Conservation (phyloP, 2,888 invertebrate genomes). For the Monochamus alternatus region DNA sequence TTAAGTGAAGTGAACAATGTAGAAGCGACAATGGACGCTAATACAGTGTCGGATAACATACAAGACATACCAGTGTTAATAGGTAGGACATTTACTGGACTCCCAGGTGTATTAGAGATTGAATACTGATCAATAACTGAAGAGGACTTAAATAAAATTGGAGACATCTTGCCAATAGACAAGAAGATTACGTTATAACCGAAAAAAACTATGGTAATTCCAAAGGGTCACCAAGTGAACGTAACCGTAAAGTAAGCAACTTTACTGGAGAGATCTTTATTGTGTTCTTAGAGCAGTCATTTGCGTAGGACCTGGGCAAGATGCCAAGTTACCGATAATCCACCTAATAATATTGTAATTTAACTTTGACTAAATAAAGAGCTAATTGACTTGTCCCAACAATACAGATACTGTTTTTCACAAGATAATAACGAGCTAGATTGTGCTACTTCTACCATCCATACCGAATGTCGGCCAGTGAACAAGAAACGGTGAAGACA, state of each 20-base stretch:
- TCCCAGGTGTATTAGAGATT: conserved; percentile 21
- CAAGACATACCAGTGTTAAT: conserved; percentile 37
- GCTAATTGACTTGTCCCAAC: conserved; percentile 8
- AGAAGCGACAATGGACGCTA: conserved; percentile 22
- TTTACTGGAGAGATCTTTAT: conserved; percentile 17
- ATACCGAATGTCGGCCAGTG: conserved; percentile 50
- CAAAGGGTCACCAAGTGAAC: conserved; percentile 2
- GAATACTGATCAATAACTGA: conserved; percentile 18
- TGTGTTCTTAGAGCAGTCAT: conserved; percentile 13
- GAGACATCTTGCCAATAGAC: not conserved
- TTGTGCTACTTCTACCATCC: conserved; percentile 47
- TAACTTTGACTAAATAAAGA: not conserved
- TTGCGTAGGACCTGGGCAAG: not conserved
- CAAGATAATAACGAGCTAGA: conserved; percentile 44
- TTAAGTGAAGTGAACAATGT: conserved; percentile 26
- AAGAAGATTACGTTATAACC: not conserved
- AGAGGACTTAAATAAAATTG: not conserved
- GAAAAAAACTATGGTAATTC: not conserved
- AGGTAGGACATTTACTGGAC: conserved; percentile 40
- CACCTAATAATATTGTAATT: conserved; percentile 4
- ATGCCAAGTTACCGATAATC: conserved; percentile 5
- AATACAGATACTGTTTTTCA: conserved; percentile 47
- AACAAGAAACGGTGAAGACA: conserved; percentile 46
- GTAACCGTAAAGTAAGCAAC: conserved; percentile 26
- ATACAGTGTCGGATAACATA: conserved; percentile 26